phyloP scores from a whole-genome alignment of 2,797 vertebrate genomes.

The Chaenodraco wilsoni region DNA sequence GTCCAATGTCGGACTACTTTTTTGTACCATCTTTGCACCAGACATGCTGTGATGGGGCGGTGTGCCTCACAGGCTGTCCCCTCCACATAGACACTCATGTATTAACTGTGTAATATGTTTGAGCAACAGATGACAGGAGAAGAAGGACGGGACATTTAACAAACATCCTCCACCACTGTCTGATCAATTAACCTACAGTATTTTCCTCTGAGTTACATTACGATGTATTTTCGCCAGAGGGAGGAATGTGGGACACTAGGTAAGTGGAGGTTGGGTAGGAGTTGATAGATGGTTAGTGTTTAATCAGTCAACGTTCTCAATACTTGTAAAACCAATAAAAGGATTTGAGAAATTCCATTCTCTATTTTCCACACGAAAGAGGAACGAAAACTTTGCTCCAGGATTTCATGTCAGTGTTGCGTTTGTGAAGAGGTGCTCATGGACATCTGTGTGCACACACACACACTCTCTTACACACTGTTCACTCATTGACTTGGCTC shows the following conservation, averaged over 20 bases:
- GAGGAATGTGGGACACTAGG: background rate
- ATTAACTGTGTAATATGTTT: background rate
- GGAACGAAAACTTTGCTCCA: background rate
- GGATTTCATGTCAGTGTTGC: background rate
- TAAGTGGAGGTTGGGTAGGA: background rate
- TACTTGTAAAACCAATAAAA: background rate
- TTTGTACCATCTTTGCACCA: background rate
- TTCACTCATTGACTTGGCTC: conserved; percentile 33
- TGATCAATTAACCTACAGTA: background rate
- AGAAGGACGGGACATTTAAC: background rate
- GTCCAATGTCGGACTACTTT: background rate
- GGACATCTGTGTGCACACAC: background rate
- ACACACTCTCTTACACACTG: background rate
- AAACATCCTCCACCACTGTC: conserved; percentile 1
- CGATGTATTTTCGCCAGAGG: too few species aligned
- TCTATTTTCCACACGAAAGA: too few species aligned
- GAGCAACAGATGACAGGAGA: background rate
- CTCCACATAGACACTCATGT: background rate
- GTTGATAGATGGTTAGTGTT: background rate
- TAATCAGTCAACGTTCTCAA: background rate
- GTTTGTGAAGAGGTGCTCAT: conserved; percentile 6
- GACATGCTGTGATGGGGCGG: background rate
- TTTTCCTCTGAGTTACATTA: too few species aligned
- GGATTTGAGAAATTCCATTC: too few species aligned
- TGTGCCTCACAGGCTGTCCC: conserved; percentile 8